Base-by-base conservation (phyloP, 1,140 invertebrate species). In the Drosophila guanche region DNA sequence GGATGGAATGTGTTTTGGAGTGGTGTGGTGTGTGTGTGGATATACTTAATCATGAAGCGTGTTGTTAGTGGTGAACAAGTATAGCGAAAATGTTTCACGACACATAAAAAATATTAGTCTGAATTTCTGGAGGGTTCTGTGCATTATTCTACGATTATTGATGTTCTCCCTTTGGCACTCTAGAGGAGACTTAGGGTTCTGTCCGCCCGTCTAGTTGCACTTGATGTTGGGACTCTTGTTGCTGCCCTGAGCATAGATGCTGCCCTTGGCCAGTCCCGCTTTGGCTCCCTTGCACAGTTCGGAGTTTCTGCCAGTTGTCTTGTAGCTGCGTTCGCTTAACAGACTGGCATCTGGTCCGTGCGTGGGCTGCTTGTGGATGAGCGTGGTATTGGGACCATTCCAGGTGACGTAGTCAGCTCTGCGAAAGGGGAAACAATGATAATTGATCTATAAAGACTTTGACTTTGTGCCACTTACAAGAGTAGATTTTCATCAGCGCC, bases 341-440 rank as follows among this genome's bases (percentile, higher is more conserved):
- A 95, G 77, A 20, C 65, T 89, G 22, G 85, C 27, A 88, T 95
- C 93, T 1, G 93, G 89, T 1, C 95, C 95, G 65, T 92, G 91
- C 0, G 93, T 92, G n/a, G 93, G 68, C 89, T 61, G 86, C 46
- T 76, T 77, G 67, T 89, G 92, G 29, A 48, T 74, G 8, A 94
- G 81, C 62, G 89, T 91, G 5, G 93, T 92, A 91, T 95, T 94
- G 8, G 95, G 93, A 14, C 95, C 95, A 69, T 94, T 94, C 95
- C 95, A 95, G 8, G 94, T 94, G 12, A 95, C 92, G 90, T 95
- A 95, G 78, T 95, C 95, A 23, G 94, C 93, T 54, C 95, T 95
- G 57, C 91, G 3, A 6, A 6, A n/a, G 1, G 8, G 20, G 47
- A 2, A 47, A 8, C 8, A 4, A 51, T 22, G 14, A 33, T 6